phyloP scores from a whole-genome alignment of 2,113 vertebrate genomes.

The Oryzias melastigma region DNA sequence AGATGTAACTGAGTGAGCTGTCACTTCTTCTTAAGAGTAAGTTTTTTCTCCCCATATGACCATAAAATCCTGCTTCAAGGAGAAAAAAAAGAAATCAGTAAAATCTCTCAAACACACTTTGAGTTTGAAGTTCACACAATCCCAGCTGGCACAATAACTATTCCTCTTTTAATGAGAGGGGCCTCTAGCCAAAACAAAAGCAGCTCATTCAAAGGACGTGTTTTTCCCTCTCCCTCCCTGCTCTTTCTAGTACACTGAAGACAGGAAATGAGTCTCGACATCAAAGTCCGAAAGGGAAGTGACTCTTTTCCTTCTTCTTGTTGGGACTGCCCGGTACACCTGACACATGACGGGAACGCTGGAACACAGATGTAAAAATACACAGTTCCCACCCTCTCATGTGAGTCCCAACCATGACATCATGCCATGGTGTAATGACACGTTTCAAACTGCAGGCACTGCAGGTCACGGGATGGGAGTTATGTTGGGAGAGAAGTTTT shows the following conservation, averaged over 20 bases:
- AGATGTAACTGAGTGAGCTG: conserved; percentile 23
- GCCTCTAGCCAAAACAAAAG: conserved; percentile 64
- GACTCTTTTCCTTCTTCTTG: conserved; percentile 46
- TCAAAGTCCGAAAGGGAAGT: conserved; percentile 66
- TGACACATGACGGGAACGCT: conserved; percentile 37
- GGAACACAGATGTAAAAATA: conserved; percentile 4
- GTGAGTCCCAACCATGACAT: conserved; percentile 32
- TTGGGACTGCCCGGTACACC: conserved; percentile 42
- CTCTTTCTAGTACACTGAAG: conserved; percentile 52
- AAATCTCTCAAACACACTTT: conserved; percentile 30
- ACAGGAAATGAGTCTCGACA: conserved; percentile 69
- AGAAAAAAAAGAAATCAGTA: conserved; percentile 10
- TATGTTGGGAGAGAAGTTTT: conserved; percentile 19
- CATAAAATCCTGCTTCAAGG: conserved; percentile 35
- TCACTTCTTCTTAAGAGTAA: conserved; percentile 37
- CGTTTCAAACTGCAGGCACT: conserved; percentile 20
- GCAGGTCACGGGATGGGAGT: conserved; percentile 14
- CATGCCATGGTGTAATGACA: conserved; percentile 37
- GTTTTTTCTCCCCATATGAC: conserved; percentile 52
- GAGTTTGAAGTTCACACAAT: conserved; percentile 46
- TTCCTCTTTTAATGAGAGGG: conserved; percentile 52
- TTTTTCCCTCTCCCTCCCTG: conserved; percentile 25
- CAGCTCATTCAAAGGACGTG: conserved; percentile 38
- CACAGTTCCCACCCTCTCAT: conserved; percentile 18
- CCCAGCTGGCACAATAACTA: conserved; percentile 42